Evolutionary conservation across 2,888 invertebrate species (phyloP), one percentile per base, ranked within the genome.

Genomic region (Ephialtes manifestator): DNA sequence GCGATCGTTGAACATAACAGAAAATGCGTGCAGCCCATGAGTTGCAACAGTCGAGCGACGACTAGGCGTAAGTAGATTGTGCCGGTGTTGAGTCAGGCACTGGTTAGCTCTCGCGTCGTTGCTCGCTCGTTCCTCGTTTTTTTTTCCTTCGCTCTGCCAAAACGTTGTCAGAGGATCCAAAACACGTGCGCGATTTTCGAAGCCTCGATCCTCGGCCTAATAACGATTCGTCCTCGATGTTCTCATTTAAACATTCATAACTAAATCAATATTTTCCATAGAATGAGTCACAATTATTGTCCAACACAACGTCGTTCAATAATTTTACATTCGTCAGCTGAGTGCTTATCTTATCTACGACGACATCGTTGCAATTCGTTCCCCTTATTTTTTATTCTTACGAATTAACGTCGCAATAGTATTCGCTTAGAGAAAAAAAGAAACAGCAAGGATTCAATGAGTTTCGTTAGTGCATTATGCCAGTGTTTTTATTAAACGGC

Each of bases 21-120:
- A 80, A 87, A 83, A 81, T 58, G 70, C 80, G 60, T 75, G 74
- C 74, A 79, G 75, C 71, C 35, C n/a, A 13, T 51, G 46, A 43
- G 55, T 84, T 81, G 72, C 77, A 43, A 77, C 67, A 77, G 67
- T 46, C 31, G 24, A 20, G 20, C 1, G 48, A 70, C 20, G 24
- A 76, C 68, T 20, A 51, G 72, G 80, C 78, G 77, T 83, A 89
- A 89, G 88, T 89, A 81, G 87, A 89, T 86, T 88, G 84, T 87
- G 87, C 87, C 88, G 84, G 76, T 84, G 88, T 88, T 87, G 87
- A 86, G 88, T 89, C 88, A 88, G 89, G 83, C 87, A 83, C 68
- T 39, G 71, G 31, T 79, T 72, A 51, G 31, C 24, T 67, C 55
- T 71, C 53, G 74, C 46, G 18, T 48, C 8, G 5, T 31, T n/a